Evolutionary conservation across 1,140 invertebrate species (phyloP).

Genomic region (Subanguina moxae): DNA sequence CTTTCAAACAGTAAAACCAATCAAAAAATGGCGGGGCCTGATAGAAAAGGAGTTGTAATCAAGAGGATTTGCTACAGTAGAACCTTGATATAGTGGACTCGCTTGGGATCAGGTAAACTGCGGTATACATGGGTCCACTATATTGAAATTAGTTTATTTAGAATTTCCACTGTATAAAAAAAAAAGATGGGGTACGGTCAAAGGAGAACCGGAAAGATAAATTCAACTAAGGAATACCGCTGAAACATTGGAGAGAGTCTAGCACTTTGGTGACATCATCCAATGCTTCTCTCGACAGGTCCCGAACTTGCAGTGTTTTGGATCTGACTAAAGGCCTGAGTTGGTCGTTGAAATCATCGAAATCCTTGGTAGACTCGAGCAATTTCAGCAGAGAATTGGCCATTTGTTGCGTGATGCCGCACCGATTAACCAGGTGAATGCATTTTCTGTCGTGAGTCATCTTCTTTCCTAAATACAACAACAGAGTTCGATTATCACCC

Average conservation of each 20-base stretch:
- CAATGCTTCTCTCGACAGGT: conserved; percentile 9
- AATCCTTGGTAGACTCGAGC: conserved; percentile 10
- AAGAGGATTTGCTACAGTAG: no score
- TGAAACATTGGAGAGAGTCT: conserved; percentile 7
- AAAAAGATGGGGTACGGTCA: no score
- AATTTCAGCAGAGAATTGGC: conserved; percentile 12
- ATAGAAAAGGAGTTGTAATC: no score
- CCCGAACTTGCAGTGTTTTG: conserved; percentile 5
- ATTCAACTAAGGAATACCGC: not conserved
- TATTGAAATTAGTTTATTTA: conserved; percentile 10
- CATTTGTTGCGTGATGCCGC: conserved; percentile 10
- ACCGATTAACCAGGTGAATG: not conserved
- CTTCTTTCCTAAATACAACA: no score
- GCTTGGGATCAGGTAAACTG: no score
- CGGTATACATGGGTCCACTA: no score
- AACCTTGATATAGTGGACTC: no score
- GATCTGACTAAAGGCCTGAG: conserved; percentile 1
- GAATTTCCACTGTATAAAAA: not conserved
- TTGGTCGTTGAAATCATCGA: conserved; percentile 10
- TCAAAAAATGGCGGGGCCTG: no score
- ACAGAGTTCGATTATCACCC: no score
- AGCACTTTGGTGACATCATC: conserved; percentile 7
- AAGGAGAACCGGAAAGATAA: no score
- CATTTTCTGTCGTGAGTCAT: conserved; percentile 3
- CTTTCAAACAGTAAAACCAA: no score